Base-by-base conservation (phyloP, 2,113 vertebrate genomes). In the Mustelus asterias region DNA sequence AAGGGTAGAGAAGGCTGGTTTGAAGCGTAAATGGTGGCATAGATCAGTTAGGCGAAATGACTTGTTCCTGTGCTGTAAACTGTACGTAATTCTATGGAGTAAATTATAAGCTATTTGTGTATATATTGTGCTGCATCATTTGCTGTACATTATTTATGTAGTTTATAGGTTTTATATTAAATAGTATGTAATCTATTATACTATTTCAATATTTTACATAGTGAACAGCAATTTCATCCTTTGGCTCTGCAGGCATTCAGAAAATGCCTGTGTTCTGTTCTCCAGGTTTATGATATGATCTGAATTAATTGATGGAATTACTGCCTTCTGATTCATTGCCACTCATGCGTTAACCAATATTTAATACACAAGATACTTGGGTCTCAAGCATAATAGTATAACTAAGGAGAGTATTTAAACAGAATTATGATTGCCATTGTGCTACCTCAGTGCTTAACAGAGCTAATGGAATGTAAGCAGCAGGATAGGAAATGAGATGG, bases 341-440 rank as follows among this genome's bases (percentile, higher is more conserved):
- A 37, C n/a, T 69, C 90, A 67, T 69, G 63, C 60, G 8, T 94
- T 67, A 22, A 41, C 63, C 90, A 67, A 94, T 69, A 37, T 69
- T 69, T 65, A 94, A 94, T n/a, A 67, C 18, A 69, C 54, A 69
- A 94, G 63, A 67, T 90, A 90, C n/a, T 41, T 41, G 37, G 33
- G 63, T 94, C 60, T 94, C 33, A n/a, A 94, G 63, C 90, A 94
- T 94, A 20, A 41, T 94, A 63, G 65, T 65, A 41, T 41, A 94
- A 65, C n/a, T 41, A 41, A 26, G 88, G 26, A 60, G 26, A 48
- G 88, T 33, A 90, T 58, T 94, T 37, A 94, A 83, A 54, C 48
- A 48, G 9, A 83, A 94, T 69, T 37, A 18, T 20, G 20, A 65
- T 37, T 93, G 33, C n/a, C 7, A 41, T 67, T 94, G n/a, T 94